Conservation (phyloP, 2,113 vertebrate species). For the Spea bombifrons region DNA sequence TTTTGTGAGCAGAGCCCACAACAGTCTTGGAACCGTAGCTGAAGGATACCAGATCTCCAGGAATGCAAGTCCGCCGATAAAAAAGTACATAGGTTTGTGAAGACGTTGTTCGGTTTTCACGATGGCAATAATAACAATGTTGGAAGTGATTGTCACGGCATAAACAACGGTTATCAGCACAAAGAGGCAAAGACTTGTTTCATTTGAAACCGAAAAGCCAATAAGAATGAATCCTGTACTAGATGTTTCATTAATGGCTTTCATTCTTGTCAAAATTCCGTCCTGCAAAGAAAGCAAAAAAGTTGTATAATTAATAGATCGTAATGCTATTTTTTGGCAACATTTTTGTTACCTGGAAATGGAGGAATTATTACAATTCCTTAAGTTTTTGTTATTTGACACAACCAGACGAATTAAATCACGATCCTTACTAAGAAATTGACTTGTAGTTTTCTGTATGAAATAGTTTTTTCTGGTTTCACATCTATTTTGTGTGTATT, state of each 20-base stretch:
- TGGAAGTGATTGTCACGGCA: background rate
- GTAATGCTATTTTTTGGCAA: too few relatives aligned
- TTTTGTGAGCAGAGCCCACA: background rate
- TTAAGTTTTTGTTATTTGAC: too few relatives aligned
- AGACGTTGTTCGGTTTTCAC: background rate
- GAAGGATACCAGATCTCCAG: slow-evolving; percentile 35
- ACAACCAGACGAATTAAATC: too few relatives aligned
- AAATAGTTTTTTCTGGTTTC: too few relatives aligned
- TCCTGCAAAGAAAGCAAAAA: too few relatives aligned
- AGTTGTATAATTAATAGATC: too few relatives aligned
- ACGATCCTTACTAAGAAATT: too few relatives aligned
- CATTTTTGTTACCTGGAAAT: too few relatives aligned
- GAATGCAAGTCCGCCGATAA: slow-evolving; percentile 26
- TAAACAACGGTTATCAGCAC: slow-evolving; percentile 1
- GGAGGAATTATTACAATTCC: too few relatives aligned
- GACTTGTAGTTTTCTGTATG: too few relatives aligned
- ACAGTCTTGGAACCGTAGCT: slow-evolving; percentile 21
- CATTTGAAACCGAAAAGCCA: background rate
- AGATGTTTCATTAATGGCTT: background rate
- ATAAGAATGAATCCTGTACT: slow-evolving; percentile 1
- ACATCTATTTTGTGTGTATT: too few relatives aligned
- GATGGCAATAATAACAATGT: slow-evolving; percentile 10
- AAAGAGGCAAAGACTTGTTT: background rate
- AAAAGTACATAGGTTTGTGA: slow-evolving; percentile 27
- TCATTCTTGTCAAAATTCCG: too few relatives aligned